Conservation (phyloP, 2,888 invertebrate genomes). For the Deilephila elpenor region DNA sequence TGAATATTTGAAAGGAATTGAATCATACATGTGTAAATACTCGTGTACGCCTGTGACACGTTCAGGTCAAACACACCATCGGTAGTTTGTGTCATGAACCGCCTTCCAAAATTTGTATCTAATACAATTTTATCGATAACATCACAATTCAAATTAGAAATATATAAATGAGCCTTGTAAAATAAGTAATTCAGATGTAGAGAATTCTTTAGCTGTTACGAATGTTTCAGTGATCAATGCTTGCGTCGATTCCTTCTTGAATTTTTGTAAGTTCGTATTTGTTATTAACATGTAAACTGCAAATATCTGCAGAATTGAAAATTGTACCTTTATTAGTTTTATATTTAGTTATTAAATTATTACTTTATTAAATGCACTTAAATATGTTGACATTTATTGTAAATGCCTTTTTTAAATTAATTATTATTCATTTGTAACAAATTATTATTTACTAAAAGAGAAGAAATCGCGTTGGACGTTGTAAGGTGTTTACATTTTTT, state of each 20-base stretch:
- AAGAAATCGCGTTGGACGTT: not conserved
- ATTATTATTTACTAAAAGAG: not conserved
- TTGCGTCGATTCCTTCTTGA: not conserved
- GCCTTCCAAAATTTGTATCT: slow-evolving; percentile 20
- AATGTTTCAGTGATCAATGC: not conserved
- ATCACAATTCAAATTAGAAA: slow-evolving; percentile 1
- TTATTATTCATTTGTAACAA: not conserved
- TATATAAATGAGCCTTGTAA: slow-evolving; percentile 19
- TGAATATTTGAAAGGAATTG: slow-evolving; percentile 22
- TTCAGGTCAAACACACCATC: slow-evolving; percentile 1
- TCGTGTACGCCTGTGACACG: slow-evolving; percentile 24
- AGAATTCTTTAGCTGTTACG: not conserved
- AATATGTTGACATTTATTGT: too few relatives aligned
- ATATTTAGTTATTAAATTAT: too few relatives aligned
- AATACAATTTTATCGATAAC: slow-evolving; percentile 7
- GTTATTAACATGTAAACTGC: too few relatives aligned
- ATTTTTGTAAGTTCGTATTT: not conserved
- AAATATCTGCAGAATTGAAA: too few relatives aligned
- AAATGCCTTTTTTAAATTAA: too few relatives aligned
- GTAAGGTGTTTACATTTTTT: not conserved
- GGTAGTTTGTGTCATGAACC: slow-evolving; percentile 25
- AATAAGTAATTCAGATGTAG: slow-evolving; percentile 5
- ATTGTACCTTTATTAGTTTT: too few relatives aligned
- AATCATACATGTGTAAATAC: slow-evolving; percentile 20
- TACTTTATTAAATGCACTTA: too few relatives aligned